Percentiles rank a stretch among this genome's conserved stretches.
These are phyloP conservation scores for Palythoa grandis DNA, from an alignment of 92 coral and sea anemone genomes.

Conservation along the genomic window DNA sequence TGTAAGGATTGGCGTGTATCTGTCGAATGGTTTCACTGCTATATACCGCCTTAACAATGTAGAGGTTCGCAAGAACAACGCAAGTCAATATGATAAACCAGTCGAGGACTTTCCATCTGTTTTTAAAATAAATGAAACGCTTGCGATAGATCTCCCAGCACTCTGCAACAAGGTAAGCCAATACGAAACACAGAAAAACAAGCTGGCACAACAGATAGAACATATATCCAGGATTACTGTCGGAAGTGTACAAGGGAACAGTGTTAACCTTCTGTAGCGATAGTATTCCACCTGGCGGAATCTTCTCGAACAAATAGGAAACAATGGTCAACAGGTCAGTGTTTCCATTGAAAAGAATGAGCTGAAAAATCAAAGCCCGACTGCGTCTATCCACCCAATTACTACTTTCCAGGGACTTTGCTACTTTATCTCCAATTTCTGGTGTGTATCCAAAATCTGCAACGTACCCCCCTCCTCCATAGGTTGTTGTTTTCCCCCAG, in stretches of 20 bases:
- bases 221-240: conserved; percentile 23
- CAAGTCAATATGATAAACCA: conserved; percentile 51
- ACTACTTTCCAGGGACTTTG: conserved; percentile 36
- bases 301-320: conserved; percentile 61
- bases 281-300: conserved; percentile 66
- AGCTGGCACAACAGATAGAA: conserved; percentile 57
- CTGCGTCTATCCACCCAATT: conserved; percentile 66
- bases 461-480: conserved; percentile 79
- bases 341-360: conserved; percentile 61
- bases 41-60: conserved; percentile 58
- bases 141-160: conserved; percentile 44
- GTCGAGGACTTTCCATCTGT: conserved; percentile 59
- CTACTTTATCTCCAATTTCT: conserved; percentile 51
- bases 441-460: conserved; percentile 68
- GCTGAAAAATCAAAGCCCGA: conserved; percentile 55
- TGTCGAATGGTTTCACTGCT: conserved; percentile 45
- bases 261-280: conserved; percentile 29
- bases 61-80: conserved; percentile 46
- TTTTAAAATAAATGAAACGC: conserved; percentile 48
- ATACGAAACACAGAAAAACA: conserved; percentile 60
- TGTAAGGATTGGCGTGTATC: conserved; percentile 61
- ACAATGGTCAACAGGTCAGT: conserved; percentile 59
- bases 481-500: conserved; percentile 43
- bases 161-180: conserved; percentile 62
- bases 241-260: conserved; percentile 32